Conservation (phyloP, 2,888 invertebrate species). For the Timandra comae region DNA sequence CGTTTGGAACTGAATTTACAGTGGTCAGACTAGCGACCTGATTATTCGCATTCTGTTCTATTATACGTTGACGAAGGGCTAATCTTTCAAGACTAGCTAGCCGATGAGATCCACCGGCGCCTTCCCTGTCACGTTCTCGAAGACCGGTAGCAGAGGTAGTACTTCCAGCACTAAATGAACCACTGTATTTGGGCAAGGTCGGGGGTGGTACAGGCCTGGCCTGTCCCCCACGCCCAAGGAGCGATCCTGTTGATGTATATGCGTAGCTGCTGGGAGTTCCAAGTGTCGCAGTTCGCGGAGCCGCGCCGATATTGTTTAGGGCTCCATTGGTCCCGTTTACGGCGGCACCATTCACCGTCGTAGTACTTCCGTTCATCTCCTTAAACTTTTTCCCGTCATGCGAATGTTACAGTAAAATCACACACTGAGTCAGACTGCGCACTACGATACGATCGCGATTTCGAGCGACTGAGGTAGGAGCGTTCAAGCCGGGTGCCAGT, state of each 20-base stretch:
- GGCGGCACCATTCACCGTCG: conserved; percentile 68
- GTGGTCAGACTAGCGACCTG: conserved; percentile 49
- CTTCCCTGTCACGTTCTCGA: conserved; percentile 80
- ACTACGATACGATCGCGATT: conserved; percentile 57
- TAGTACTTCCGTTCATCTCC: conserved; percentile 75
- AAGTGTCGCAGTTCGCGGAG: conserved; percentile 68
- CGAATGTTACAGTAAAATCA: conserved; percentile 54
- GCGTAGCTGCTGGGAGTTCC: conserved; percentile 79
- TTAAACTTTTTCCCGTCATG: conserved; percentile 55
- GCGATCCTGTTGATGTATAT: conserved; percentile 79
- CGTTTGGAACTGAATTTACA: conserved; percentile 48
- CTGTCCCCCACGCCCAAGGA: conserved; percentile 78
- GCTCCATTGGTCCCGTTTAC: conserved; percentile 67
- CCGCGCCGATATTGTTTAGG: conserved; percentile 63
- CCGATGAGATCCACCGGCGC: conserved; percentile 84
- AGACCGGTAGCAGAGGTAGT: conserved; percentile 79
- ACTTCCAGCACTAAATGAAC: conserved; percentile 85
- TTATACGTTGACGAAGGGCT: conserved; percentile 87
- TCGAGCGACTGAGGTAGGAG: conserved; percentile 49
- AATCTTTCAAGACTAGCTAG: conserved; percentile 89
- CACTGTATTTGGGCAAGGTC: conserved; percentile 86
- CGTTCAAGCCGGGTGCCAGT: conserved; percentile 72
- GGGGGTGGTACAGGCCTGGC: conserved; percentile 86
- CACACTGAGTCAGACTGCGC: conserved; percentile 65
- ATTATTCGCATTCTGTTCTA: conserved; percentile 80